phyloP scores from a whole-genome alignment of 2,888 invertebrate genomes.

The Apoderus coryli region DNA sequence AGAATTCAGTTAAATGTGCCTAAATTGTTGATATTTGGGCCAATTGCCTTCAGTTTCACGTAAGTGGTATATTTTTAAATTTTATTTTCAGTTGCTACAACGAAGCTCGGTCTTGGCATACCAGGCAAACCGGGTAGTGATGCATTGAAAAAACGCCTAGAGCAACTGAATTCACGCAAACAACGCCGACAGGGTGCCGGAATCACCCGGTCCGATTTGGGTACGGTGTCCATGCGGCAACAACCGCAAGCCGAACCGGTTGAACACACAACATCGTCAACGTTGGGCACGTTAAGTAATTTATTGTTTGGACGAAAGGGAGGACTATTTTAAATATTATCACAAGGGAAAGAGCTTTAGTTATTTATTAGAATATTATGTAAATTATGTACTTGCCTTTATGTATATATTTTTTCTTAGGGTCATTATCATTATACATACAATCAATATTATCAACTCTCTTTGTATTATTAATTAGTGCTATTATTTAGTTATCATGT shows the following conservation, averaged over 20 bases:
- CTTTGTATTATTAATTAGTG: too few relatives aligned
- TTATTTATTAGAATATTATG: too few relatives aligned
- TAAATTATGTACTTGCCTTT: too few relatives aligned
- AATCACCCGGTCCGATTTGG: conserved; percentile 45
- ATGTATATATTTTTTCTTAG: too few relatives aligned
- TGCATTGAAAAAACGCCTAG: conserved; percentile 34
- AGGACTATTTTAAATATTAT: conserved; percentile 56
- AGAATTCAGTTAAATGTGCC: too few relatives aligned
- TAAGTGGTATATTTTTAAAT: too few relatives aligned
- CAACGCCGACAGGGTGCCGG: conserved; percentile 39
- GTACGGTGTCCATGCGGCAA: conserved; percentile 32
- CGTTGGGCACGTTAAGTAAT: conserved; percentile 62
- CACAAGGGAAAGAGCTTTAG: too few relatives aligned
- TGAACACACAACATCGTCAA: conserved; percentile 23
- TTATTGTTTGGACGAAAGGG: conserved; percentile 75
- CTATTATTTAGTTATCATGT: too few relatives aligned
- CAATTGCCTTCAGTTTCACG: too few relatives aligned
- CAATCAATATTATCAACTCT: too few relatives aligned
- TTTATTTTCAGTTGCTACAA: conserved; percentile 23
- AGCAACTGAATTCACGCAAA: conserved; percentile 34
- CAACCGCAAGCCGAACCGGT: conserved; percentile 26
- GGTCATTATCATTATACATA: too few relatives aligned
- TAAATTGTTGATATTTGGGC: too few relatives aligned
- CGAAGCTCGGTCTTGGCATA: conserved; percentile 36
- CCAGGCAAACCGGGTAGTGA: conserved; percentile 46